Evolutionary conservation across 2,888 invertebrate genomes (phyloP).

Genomic region (Dicyrtomina minuta): DNA sequence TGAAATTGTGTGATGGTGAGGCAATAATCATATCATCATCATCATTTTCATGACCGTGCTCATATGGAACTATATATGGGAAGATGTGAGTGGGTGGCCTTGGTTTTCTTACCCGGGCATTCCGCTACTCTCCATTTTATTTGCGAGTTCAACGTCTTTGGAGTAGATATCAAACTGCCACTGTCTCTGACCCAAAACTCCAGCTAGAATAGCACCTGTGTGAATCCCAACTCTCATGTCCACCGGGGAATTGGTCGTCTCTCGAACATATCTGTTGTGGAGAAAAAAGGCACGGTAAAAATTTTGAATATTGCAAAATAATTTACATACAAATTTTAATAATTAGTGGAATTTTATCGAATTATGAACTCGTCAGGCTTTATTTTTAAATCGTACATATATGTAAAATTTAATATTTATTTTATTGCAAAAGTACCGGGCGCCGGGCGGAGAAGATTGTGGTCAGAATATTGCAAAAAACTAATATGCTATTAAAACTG

Average conservation of each 20-base stretch:
- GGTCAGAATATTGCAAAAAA: no score
- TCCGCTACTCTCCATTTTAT: constrained; percentile 96
- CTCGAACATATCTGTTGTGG: constrained; percentile 77
- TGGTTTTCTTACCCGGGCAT: constrained; percentile 87
- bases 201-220: constrained; percentile 75
- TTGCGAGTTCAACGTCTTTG: constrained; percentile 90
- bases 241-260: constrained; percentile 88
- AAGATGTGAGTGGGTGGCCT: no score
- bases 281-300: neutral
- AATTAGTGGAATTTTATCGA: no score
- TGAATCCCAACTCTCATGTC: constrained; percentile 93
- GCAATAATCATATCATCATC: no score
- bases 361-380: no score
- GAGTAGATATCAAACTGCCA: constrained; percentile 98
- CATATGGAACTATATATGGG: neutral
- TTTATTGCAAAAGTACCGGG: no score
- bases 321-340: no score
- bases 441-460: no score
- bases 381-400: no score
- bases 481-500: no score
- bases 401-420: no score
- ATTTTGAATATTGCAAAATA: neutral
- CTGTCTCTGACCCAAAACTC: constrained; percentile 88
- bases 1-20: no score
- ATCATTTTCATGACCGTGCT: neutral